phyloP scores from a whole-genome alignment of 1,140 invertebrate genomes.

The Bombus confusus region DNA sequence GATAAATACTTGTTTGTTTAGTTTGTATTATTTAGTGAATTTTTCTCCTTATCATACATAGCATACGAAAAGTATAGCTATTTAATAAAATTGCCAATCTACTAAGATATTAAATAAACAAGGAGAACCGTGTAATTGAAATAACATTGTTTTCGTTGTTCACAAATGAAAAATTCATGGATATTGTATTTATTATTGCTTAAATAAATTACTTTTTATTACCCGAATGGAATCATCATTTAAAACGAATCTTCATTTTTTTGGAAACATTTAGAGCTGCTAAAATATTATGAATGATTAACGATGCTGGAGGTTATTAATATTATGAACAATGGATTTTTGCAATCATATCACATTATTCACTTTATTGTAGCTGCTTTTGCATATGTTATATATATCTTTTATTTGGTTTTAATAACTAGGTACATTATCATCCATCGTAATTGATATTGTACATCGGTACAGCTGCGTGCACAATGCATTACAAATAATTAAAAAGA shows the following conservation, averaged over 20 bases:
- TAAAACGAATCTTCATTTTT: background rate
- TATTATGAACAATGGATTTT: background rate
- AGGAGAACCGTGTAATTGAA: too few species aligned
- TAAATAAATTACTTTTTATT: background rate
- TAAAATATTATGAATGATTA: background rate
- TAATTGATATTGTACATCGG: conserved; percentile 14
- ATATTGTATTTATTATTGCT: background rate
- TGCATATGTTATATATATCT: conserved; percentile 5
- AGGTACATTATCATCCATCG: conserved; percentile 20
- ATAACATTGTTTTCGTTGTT: conserved; percentile 6
- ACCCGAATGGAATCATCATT: background rate
- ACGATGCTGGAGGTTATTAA: background rate
- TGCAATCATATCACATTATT: conserved; percentile 55
- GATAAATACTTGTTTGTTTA: background rate
- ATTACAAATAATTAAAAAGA: conserved; percentile 26
- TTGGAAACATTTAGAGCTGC: background rate
- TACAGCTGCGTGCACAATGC: conserved; percentile 1
- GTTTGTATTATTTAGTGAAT: background rate
- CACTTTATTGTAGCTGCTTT: conserved; percentile 42
- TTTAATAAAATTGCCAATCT: background rate
- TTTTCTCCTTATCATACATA: background rate
- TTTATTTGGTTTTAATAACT: conserved; percentile 18
- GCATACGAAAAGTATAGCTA: background rate
- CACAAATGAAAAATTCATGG: background rate
- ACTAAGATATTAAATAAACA: background rate